These are phyloP conservation scores for Osmoderma eremita DNA, from an alignment of 2,888 invertebrate genomes.

Conservation along the genomic window DNA sequence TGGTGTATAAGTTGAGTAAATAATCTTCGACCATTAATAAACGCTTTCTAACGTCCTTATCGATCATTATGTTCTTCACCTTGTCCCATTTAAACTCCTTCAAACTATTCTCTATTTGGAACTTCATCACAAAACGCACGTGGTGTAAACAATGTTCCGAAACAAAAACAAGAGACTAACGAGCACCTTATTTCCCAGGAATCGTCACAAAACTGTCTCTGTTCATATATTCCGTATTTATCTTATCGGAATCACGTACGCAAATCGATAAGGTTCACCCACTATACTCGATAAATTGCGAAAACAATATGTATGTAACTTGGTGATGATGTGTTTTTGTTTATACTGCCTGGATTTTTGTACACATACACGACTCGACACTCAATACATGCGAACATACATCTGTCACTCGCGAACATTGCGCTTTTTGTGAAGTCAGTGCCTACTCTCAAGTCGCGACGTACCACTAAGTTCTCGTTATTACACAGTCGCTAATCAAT, in stretches of 20 bases:
- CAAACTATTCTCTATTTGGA: slow-evolving; percentile 24
- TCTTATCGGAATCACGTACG: slow-evolving; percentile 31
- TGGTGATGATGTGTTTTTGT: slow-evolving; percentile 20
- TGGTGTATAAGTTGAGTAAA: slow-evolving; percentile 13
- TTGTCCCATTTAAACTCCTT: slow-evolving; percentile 27
- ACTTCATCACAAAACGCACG: slow-evolving; percentile 19
- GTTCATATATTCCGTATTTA: slow-evolving; percentile 1
- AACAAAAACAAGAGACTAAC: slow-evolving; percentile 3
- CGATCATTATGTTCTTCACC: slow-evolving; percentile 21
- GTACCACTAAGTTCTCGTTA: slow-evolving; percentile 24
- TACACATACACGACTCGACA: neutral
- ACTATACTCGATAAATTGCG: slow-evolving; percentile 12
- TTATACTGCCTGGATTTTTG: slow-evolving; percentile 4
- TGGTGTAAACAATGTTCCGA: neutral
- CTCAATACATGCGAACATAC: neutral
- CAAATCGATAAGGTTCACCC: slow-evolving; percentile 26
- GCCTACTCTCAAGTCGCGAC: neutral
- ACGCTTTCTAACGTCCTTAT: slow-evolving; percentile 20
- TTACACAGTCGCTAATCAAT: slow-evolving; percentile 18
- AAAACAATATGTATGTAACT: slow-evolving; percentile 21
- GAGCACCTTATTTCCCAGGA: slow-evolving; percentile 27
- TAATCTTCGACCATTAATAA: slow-evolving; percentile 33
- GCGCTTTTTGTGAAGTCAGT: slow-evolving; percentile 19
- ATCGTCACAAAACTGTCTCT: slow-evolving; percentile 5
- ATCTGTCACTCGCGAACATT: slow-evolving; percentile 25